Percentiles rank a stretch among this genome's conserved stretches.
Conservation (phyloP, 2,888 invertebrate species). For the Yponomeuta cagnagella region DNA sequence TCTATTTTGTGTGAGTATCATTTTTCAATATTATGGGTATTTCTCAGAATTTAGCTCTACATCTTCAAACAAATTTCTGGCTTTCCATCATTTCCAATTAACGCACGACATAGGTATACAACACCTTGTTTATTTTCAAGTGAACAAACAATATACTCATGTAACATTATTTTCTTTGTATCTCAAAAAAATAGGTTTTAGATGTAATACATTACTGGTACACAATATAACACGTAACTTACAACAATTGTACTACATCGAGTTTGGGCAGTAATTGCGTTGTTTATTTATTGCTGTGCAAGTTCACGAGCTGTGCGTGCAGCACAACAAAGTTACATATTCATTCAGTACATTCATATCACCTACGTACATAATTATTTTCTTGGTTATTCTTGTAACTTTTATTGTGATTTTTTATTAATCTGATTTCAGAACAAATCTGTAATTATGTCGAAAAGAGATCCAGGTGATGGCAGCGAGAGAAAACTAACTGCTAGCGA, state of each 20-base stretch:
- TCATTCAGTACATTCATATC: not conserved
- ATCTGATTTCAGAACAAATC: not conserved
- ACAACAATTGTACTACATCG: not conserved
- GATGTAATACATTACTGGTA: not conserved
- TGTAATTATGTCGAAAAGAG: constrained; percentile 67
- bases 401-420: not conserved
- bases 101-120: not conserved
- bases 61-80: not conserved
- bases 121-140: constrained; percentile 14
- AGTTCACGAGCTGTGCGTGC: constrained; percentile 3
- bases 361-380: not conserved
- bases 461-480: constrained; percentile 62
- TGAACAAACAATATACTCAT: not conserved
- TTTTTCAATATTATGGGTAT: not conserved
- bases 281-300: constrained; percentile 56
- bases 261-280: constrained; percentile 56
- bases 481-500: constrained; percentile 67
- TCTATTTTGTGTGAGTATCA: not conserved
- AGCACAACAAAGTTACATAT: not conserved
- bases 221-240: not conserved
- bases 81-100: not conserved
- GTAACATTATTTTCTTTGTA: not conserved
- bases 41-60: not conserved
- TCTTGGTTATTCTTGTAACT: not conserved
- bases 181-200: not conserved